phyloP scores from a whole-genome alignment of 2,113 vertebrate genomes.

The Carollia perspicillata region DNA sequence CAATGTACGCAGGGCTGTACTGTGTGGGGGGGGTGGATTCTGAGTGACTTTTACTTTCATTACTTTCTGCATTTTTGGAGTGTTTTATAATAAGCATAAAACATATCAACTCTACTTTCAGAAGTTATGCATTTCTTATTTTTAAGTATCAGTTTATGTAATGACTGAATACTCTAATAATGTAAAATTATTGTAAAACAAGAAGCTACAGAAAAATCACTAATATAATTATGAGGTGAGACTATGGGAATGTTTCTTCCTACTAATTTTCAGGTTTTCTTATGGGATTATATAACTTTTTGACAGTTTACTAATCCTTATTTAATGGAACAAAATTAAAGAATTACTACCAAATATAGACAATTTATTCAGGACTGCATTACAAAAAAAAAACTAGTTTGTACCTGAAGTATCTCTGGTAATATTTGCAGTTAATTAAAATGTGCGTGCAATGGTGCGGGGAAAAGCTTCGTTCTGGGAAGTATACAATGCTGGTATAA shows the following conservation, averaged over 20 bases:
- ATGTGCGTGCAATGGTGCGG: background rate
- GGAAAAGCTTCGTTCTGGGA: background rate
- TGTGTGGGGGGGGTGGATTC: background rate
- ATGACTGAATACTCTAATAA: background rate
- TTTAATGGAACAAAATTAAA: background rate
- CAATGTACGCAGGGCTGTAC: background rate
- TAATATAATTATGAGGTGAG: background rate
- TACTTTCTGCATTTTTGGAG: background rate
- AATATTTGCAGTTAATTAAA: background rate
- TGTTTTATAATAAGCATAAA: background rate
- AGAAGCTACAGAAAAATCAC: background rate
- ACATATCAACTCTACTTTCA: background rate
- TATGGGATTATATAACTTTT: background rate
- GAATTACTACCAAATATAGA: background rate
- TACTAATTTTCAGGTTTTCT: background rate
- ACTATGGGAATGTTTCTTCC: background rate
- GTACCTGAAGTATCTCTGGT: background rate
- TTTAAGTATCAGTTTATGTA: background rate
- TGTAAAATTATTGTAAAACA: background rate
- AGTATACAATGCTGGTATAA: too few species aligned
- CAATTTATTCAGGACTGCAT: background rate
- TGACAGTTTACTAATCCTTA: background rate
- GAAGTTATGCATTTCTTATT: background rate
- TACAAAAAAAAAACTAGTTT: background rate
- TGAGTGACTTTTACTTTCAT: background rate